These are phyloP conservation scores for Poeciliopsis infans DNA, from an alignment of 2,797 vertebrate genomes.

Conservation along the genomic window DNA sequence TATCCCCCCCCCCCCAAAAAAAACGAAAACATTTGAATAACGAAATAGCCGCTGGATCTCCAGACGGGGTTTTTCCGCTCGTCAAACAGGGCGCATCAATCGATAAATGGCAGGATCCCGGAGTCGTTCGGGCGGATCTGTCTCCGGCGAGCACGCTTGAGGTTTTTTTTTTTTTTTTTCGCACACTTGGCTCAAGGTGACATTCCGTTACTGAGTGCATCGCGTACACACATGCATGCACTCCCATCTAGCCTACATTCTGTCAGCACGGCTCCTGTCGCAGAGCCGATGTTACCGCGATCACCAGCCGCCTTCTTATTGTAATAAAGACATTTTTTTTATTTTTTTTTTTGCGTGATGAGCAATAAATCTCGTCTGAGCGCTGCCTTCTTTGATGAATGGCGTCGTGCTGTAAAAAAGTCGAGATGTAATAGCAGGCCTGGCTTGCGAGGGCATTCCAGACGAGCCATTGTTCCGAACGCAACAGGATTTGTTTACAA, in stretches of 20 bases:
- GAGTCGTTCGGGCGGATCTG: slow-evolving; percentile 56
- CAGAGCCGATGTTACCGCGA: slow-evolving; percentile 35
- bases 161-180: slow-evolving; percentile 38
- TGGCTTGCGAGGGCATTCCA: slow-evolving; percentile 60
- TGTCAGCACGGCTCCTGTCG: slow-evolving; percentile 38
- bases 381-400: slow-evolving; percentile 43
- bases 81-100: slow-evolving; percentile 45
- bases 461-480: slow-evolving; percentile 53
- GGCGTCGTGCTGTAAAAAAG: slow-evolving; percentile 40
- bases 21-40: slow-evolving; percentile 12
- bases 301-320: slow-evolving; percentile 14
- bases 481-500: slow-evolving; percentile 68
- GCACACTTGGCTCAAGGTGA: slow-evolving; percentile 83
- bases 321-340: slow-evolving; percentile 15
- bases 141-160: slow-evolving; percentile 76
- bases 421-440: slow-evolving; percentile 65
- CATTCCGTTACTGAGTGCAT: slow-evolving; percentile 79
- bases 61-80: slow-evolving; percentile 22
- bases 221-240: slow-evolving; percentile 25
- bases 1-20: too few relatives aligned
- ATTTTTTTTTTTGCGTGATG: slow-evolving; percentile 14
- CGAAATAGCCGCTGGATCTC: slow-evolving; percentile 30
- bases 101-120: slow-evolving; percentile 56
- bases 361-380: slow-evolving; percentile 12
- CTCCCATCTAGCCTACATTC: slow-evolving; percentile 37